phyloP scores from a whole-genome alignment of 2,113 vertebrate genomes.

The Butorides virescens region DNA sequence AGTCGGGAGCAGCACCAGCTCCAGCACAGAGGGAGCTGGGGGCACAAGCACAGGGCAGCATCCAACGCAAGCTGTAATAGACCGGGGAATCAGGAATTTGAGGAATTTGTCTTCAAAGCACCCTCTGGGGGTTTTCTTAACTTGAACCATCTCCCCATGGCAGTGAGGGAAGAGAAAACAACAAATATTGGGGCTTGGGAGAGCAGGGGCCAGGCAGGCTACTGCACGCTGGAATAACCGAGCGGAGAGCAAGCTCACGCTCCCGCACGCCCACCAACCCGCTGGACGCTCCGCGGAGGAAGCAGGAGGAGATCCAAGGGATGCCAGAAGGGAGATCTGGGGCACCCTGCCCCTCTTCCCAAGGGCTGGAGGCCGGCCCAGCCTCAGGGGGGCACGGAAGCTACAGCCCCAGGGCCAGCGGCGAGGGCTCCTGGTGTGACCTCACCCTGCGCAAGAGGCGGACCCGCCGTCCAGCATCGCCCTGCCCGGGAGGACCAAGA shows the following conservation, averaged over 20 bases:
- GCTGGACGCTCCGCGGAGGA: not conserved
- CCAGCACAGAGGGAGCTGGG: not conserved
- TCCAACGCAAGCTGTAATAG: not conserved
- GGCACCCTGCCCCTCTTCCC: not conserved
- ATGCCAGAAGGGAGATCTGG: not conserved
- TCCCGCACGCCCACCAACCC: accelerated
- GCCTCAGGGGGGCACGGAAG: not conserved
- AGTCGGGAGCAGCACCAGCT: not conserved
- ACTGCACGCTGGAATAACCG: accelerated
- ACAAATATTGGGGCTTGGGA: not conserved
- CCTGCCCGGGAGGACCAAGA: not conserved
- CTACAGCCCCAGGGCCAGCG: too few relatives aligned
- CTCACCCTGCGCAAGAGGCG: not conserved
- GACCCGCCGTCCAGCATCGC: not conserved
- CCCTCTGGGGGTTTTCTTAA: not conserved
- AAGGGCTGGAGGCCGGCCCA: not conserved
- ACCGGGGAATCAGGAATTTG: not conserved
- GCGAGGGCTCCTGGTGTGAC: not conserved
- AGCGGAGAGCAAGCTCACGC: not conserved
- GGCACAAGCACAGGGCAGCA: not conserved
- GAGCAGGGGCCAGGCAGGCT: not conserved
- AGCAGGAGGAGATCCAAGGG: not conserved
- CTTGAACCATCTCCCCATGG: not conserved
- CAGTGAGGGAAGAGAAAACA: not conserved
- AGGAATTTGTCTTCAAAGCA: not conserved